A percentile compares a stretch with the other conserved stretches of the same genome.
phyloP scores from a whole-genome alignment of 2,113 vertebrate species.

The Scophthalmus maximus region DNA sequence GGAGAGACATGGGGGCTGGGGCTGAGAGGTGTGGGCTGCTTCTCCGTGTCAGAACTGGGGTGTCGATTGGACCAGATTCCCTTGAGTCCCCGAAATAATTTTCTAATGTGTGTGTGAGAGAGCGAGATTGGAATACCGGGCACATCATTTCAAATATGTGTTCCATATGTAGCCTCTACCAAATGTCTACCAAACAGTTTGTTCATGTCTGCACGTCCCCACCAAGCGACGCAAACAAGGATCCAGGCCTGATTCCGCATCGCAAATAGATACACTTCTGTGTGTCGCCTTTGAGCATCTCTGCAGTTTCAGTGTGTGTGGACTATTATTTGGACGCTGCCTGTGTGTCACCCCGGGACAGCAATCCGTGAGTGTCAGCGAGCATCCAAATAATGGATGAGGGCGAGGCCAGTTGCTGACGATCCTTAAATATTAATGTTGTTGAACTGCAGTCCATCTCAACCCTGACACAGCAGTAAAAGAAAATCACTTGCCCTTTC shows the following conservation, averaged over 20 bases:
- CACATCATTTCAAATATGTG: slow-evolving; percentile 67
- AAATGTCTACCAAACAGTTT: slow-evolving; percentile 7
- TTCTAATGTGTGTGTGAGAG: slow-evolving; percentile 38
- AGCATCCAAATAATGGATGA: slow-evolving; percentile 76
- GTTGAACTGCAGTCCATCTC: slow-evolving; percentile 73
- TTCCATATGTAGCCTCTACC: slow-evolving; percentile 44
- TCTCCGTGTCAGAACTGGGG: neutral
- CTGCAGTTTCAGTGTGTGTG: slow-evolving; percentile 39
- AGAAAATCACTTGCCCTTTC: slow-evolving; percentile 70
- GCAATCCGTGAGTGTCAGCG: slow-evolving; percentile 63
- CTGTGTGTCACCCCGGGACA: slow-evolving; percentile 63
- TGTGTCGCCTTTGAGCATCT: slow-evolving; percentile 31
- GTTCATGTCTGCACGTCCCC: slow-evolving; percentile 13
- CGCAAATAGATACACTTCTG: slow-evolving; percentile 13
- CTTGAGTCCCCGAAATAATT: slow-evolving; percentile 76
- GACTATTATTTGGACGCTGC: slow-evolving; percentile 52
- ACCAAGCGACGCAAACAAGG: slow-evolving; percentile 58
- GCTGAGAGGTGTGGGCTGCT: neutral
- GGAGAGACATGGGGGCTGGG: neutral
- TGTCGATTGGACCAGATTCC: slow-evolving; percentile 59
- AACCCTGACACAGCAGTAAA: slow-evolving; percentile 65
- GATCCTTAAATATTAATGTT: slow-evolving; percentile 80
- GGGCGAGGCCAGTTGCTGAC: slow-evolving; percentile 53
- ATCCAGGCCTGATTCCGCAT: slow-evolving; percentile 25
- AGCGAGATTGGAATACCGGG: too few relatives aligned